phyloP scores from a whole-genome alignment of 1,140 invertebrate genomes.

The Drosophila cardini region DNA sequence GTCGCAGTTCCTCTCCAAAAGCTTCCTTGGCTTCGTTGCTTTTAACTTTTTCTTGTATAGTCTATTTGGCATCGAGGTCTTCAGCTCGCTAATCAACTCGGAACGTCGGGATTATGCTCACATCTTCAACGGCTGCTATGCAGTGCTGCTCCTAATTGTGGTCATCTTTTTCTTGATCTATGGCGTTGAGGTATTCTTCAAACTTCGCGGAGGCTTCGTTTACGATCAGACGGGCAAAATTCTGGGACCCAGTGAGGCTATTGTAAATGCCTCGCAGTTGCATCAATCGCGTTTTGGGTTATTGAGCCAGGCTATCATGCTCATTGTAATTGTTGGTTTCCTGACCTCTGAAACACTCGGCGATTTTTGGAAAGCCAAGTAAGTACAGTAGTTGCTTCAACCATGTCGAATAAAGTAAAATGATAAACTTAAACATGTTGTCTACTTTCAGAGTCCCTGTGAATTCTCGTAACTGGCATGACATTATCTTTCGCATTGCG shows the following conservation, averaged over 20 bases:
- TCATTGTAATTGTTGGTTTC: constrained; percentile 94
- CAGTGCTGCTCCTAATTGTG: constrained; percentile 94
- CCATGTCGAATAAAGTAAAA: background rate
- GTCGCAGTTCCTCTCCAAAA: constrained; percentile 96
- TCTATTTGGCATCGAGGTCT: constrained; percentile 92
- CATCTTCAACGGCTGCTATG: constrained; percentile 96
- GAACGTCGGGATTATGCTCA: constrained; percentile 85
- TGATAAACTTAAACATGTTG: constrained; percentile 10
- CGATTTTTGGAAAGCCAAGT: constrained; percentile 96
- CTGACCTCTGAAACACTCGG: constrained; percentile 95
- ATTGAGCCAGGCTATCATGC: constrained; percentile 93
- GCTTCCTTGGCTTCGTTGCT: constrained; percentile 94
- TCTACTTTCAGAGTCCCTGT: constrained; percentile 90
- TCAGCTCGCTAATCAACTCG: constrained; percentile 75
- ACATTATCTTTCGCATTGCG: constrained; percentile 94
- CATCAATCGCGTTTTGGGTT: constrained; percentile 95
- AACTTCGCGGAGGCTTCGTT: constrained; percentile 89
- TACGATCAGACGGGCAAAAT: constrained; percentile 80
- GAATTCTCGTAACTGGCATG: constrained; percentile 95
- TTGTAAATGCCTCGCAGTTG: constrained; percentile 94
- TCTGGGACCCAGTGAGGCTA: constrained; percentile 77
- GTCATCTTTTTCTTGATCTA: constrained; percentile 97
- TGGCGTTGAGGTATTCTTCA: constrained; percentile 97
- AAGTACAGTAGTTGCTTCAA: constrained; percentile 64
- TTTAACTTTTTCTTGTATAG: constrained; percentile 96